Percentiles rank a stretch among this genome's conserved stretches.
Conservation (phyloP, 2,888 invertebrate species). For the Drosophila peninsularis region DNA sequence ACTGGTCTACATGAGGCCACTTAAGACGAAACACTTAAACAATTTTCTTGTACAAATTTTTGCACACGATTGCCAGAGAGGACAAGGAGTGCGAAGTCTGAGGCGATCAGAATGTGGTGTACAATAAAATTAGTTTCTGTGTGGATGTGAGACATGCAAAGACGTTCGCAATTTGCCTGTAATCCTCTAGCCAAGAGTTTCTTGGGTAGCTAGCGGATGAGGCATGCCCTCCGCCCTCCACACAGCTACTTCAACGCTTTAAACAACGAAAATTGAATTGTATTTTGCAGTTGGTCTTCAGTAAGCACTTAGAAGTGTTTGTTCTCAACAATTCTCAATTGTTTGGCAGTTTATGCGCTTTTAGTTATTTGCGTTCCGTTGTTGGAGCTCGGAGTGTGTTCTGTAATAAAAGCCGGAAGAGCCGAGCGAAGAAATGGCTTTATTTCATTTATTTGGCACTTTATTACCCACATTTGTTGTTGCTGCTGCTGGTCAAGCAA, state of each 20-base stretch:
- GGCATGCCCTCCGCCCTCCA: too few species aligned
- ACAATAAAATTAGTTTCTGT: slow-evolving; percentile 74
- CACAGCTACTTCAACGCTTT: slow-evolving; percentile 35
- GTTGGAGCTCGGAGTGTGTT: slow-evolving; percentile 66
- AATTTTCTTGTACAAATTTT: slow-evolving; percentile 75
- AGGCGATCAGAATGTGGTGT: slow-evolving; percentile 61
- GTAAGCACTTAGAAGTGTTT: slow-evolving; percentile 76
- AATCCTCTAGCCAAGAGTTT: slow-evolving; percentile 48
- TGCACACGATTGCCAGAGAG: slow-evolving; percentile 25
- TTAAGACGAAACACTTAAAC: slow-evolving; percentile 67
- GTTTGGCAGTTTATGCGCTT: slow-evolving; percentile 70
- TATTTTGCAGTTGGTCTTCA: slow-evolving; percentile 47
- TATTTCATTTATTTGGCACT: slow-evolving; percentile 80
- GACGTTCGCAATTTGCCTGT: slow-evolving; percentile 78
- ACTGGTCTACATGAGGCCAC: slow-evolving; percentile 32
- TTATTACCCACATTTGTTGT: slow-evolving; percentile 64
- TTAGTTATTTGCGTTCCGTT: slow-evolving; percentile 69
- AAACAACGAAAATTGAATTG: slow-evolving; percentile 68
- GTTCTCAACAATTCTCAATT: slow-evolving; percentile 70
- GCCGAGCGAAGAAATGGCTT: slow-evolving; percentile 57
- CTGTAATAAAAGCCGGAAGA: slow-evolving; percentile 78
- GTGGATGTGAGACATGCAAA: slow-evolving; percentile 64
- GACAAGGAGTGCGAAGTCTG: not conserved
- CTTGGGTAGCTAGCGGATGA: not conserved
- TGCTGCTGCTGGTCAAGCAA: slow-evolving; percentile 66